Conservation (phyloP, 2,888 invertebrate species). For the Ctenicera cuprea region DNA sequence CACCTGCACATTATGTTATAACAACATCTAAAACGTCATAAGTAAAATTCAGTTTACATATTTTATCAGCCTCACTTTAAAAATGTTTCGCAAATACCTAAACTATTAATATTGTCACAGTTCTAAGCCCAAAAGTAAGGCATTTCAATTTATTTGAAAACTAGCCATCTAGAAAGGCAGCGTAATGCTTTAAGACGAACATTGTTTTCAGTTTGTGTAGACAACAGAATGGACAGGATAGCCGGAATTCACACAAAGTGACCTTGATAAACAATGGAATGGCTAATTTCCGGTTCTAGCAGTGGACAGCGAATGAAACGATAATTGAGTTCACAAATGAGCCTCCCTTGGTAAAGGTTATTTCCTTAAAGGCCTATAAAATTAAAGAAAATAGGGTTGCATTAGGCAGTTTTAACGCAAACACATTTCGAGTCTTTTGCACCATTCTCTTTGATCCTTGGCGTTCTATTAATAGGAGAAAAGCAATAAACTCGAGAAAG, state of each 20-base stretch:
- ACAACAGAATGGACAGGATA: slow-evolving; percentile 1
- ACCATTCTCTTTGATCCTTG: background rate
- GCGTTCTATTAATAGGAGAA: background rate
- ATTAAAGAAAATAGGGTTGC: slow-evolving; percentile 10
- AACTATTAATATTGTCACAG: too few relatives aligned
- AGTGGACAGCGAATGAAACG: background rate
- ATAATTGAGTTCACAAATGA: slow-evolving; percentile 24
- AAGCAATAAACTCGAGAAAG: background rate
- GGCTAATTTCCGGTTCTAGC: slow-evolving; percentile 23
- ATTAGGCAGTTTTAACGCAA: background rate
- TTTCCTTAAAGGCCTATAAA: slow-evolving; percentile 23
- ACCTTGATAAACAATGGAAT: slow-evolving; percentile 30
- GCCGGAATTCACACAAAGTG: slow-evolving; percentile 24
- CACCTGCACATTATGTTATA: too few relatives aligned
- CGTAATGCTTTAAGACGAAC: background rate
- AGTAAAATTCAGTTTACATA: too few relatives aligned
- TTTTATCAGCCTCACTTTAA: too few relatives aligned
- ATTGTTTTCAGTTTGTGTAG: slow-evolving; percentile 21
- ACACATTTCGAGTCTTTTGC: background rate
- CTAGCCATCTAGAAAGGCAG: background rate
- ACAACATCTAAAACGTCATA: too few relatives aligned
- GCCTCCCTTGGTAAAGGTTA: slow-evolving; percentile 9
- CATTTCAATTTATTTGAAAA: background rate
- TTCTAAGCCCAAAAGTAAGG: too few relatives aligned
- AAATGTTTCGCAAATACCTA: too few relatives aligned